Base-by-base conservation (phyloP, 2,113 vertebrate species). In the Paracyprichromis sp. region DNA sequence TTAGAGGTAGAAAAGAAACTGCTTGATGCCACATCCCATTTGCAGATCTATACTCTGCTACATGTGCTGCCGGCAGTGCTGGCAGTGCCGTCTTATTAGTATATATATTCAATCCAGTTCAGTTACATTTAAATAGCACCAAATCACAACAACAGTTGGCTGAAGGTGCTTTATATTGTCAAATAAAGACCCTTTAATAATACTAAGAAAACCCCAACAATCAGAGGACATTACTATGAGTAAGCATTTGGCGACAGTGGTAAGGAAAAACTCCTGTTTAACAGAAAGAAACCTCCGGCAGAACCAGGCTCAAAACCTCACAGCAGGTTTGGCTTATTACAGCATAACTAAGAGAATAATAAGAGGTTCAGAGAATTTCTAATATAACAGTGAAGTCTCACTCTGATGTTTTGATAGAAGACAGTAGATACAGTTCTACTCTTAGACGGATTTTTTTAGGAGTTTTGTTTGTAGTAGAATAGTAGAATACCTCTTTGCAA, bases 31-130 rank as follows among this genome's bases (percentile, higher is more conserved):
- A 71, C 66, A 71, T 1, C 38, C 38, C 38, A 71, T 71, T 24
- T 26, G 5, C 66, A 71, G 38, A 43, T 43, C 3, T 43, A 24
- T 43, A 7, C 66, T 43, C 66, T 71, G n/a, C 66, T 40, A 71
- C 8, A 71, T 16, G 66, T 43, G n/a, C 5, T 71, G 1, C 36
- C 3, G 0, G 36, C 36, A 40, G 36, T 40, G n/a, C 1, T 1
- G 36, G 66, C n/a, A 71, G 0, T 71, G n/a, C 21, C 1, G 6
- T 66, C 61, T 66, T 66, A n/a, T 66, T 8, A 66, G 11, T 21
- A 66, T n/a, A 16, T 47, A 38, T 66, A 66, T 38, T 66, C 34
- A 66, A 38, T 66, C 0, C 10, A 66, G 34, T 66, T 66, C 34
- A 38, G 19, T 66, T 66, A 66, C 34, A 66, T 66, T 38, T 66